Evolutionary conservation across 1,140 invertebrate genomes (phyloP), one percentile per base, ranked within the genome.

Genomic region (Zaprionus davidi): DNA sequence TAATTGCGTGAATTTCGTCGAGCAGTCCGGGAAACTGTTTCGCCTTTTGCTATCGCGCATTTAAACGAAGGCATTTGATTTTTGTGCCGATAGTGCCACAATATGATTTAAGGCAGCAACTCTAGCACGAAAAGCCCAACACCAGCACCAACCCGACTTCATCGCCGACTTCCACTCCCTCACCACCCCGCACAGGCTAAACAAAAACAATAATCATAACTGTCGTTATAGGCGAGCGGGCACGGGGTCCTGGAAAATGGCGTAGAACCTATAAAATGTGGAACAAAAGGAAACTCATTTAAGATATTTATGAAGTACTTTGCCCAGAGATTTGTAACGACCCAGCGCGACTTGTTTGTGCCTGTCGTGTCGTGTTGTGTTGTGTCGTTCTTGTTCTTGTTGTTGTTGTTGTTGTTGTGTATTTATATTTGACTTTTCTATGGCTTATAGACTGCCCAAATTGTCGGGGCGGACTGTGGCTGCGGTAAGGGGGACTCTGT

Each of bases 51-150:
- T 88, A 88, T 88, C 85, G 85, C 85, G 78, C 86, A 83, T 88
- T 90, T 88, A 88, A 88, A 88, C 85, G 85, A 88, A 88, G 85
- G 85, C 85, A 88, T 88, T 88, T 88, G 85, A 88, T 88, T 90
- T 70, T 88, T 81, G 85, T 90, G 72, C 85, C 85, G 85, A 90
- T 90, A 90, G 65, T 90, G 85, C 85, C 85, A 90, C 65, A 73
- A 71, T 77, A 90, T 90, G 85, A 90, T 90, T 90, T 90, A 90
- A 79, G 81, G 71, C 56, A 76, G 44, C 26, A 53, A 56, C 82
- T 67, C 41, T 76, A 67, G 73, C 79, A 49, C 68, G 53, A 57
- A 63, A 28, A 63, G 7, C 22, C 26, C 38, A 34, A 34, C 58
- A 31, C 34, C 26, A 31, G 69, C 22, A 58, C n/a, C 28, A n/a